These are phyloP conservation scores for Tapera naevia DNA, from an alignment of 2,797 vertebrate genomes.

Conservation along the genomic window DNA sequence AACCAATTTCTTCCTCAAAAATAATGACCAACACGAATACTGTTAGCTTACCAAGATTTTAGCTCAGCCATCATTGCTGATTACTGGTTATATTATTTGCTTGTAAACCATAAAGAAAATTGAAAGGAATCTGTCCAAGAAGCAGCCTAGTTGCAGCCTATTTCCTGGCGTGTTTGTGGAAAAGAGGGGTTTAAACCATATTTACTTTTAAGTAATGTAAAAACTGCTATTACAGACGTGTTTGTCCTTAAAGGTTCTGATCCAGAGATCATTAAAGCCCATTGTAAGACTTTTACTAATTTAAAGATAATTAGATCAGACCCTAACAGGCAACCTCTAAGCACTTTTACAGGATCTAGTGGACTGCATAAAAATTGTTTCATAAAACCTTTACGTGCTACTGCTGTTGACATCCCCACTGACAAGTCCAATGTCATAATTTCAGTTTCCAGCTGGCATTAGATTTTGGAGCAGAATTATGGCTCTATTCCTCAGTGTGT, in stretches of 20 bases:
- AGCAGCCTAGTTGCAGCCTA: neutral
- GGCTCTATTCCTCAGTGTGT: constrained; percentile 64
- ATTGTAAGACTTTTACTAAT: neutral
- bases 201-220: neutral
- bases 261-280: neutral
- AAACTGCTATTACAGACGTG: neutral
- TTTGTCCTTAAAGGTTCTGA: constrained; percentile 9
- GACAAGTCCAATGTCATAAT: constrained; percentile 66
- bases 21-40: neutral
- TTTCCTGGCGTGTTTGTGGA: neutral
- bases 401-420: constrained; percentile 56
- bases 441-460: constrained; percentile 66
- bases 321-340: neutral
- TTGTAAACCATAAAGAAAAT: neutral
- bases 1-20: constrained; percentile 4
- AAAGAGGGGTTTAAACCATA: neutral
- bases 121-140: neutral
- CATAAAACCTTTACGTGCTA: constrained; percentile 37
- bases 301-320: neutral
- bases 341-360: constrained; percentile 24
- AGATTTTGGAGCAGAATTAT: constrained; percentile 67
- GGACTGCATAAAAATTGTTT: constrained; percentile 39
- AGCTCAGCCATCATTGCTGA: neutral
- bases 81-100: neutral
- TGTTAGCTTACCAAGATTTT: neutral